These are phyloP conservation scores for Gymnoscopelus braueri DNA, from an alignment of 2,797 vertebrate genomes.

Conservation along the genomic window DNA sequence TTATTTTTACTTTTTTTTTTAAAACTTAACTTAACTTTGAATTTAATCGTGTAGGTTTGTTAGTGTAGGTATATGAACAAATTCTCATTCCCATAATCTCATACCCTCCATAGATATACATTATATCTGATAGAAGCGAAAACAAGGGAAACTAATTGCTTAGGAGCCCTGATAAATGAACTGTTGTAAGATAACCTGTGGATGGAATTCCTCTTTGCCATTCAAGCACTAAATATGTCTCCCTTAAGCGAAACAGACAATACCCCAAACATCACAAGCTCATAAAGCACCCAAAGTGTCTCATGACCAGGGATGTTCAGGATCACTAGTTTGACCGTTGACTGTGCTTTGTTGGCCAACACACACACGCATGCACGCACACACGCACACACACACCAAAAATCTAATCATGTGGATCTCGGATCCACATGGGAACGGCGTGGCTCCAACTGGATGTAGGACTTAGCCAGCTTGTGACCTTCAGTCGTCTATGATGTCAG, in stretches of 20 bases:
- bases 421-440: too few species aligned
- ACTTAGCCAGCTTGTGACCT: too few species aligned
- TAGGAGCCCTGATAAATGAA: not conserved
- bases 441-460: too few species aligned
- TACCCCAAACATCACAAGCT: constrained; percentile 3
- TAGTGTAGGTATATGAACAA: too few species aligned
- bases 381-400: constrained; percentile 4
- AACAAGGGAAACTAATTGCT: not conserved
- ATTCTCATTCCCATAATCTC: too few species aligned
- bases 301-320: constrained; percentile 37
- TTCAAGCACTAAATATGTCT: constrained; percentile 2
- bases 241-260: constrained; percentile 1
- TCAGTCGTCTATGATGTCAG: too few species aligned
- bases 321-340: constrained; percentile 17
- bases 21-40: too few species aligned
- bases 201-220: not conserved
- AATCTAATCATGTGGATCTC: too few species aligned
- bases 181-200: not conserved
- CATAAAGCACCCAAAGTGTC: constrained; percentile 18
- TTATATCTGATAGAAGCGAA: not conserved
- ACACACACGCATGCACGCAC: not conserved
- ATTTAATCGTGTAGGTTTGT: too few species aligned
- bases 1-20: too few species aligned
- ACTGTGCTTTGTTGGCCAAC: constrained; percentile 2
- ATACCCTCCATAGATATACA: not conserved